Evolutionary conservation across 2,888 invertebrate genomes (phyloP).

Genomic region (Tridacna gigas): DNA sequence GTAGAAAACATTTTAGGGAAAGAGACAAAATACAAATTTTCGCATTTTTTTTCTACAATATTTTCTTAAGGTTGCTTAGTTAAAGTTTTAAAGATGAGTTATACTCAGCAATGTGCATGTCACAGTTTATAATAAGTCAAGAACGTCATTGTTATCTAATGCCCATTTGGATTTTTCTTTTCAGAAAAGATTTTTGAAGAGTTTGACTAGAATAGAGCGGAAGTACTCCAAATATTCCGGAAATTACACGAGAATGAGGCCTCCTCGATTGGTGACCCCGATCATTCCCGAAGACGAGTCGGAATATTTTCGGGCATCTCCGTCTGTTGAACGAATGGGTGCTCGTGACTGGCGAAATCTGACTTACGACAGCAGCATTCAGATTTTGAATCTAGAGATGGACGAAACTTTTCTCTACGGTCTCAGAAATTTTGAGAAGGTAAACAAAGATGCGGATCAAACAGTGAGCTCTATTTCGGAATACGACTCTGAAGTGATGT

Average conservation of each 20-base stretch:
- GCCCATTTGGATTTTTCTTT: neutral
- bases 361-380: constrained; percentile 44
- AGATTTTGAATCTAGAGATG: constrained; percentile 44
- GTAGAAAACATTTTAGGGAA: too few species aligned
- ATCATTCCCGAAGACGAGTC: neutral
- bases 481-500: constrained; percentile 18
- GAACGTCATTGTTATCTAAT: too few species aligned
- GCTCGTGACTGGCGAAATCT: constrained; percentile 37
- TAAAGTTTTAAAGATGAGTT: too few species aligned
- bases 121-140: too few species aligned
- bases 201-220: neutral
- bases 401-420: constrained; percentile 31
- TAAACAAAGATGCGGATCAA: neutral
- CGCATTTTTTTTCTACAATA: too few species aligned
- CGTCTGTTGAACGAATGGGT: constrained; percentile 4
- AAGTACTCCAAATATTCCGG: too few species aligned
- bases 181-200: constrained; percentile 15
- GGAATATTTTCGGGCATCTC: constrained; percentile 2
- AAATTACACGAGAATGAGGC: constrained; percentile 16
- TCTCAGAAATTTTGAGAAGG: neutral
- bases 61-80: too few species aligned
- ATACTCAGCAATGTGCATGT: too few species aligned
- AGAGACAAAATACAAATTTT: too few species aligned
- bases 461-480: constrained; percentile 12
- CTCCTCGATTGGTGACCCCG: neutral